Base-by-base conservation (phyloP, 2,113 vertebrate species). In the Perca flavescens region DNA sequence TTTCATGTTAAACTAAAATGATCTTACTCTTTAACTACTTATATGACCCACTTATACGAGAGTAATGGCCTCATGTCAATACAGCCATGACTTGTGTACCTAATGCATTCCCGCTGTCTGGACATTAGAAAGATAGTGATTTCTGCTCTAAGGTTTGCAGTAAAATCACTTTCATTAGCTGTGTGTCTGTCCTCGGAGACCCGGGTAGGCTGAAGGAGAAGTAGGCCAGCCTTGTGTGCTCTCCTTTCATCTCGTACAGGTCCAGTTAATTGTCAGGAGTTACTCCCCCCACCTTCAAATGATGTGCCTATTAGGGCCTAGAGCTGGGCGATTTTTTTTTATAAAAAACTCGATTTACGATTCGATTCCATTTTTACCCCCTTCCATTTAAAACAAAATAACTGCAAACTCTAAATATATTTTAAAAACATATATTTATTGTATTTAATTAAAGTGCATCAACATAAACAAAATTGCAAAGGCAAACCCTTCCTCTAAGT, bases 31-130 rank as follows among this genome's bases (percentile, higher is more conserved):
- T 40, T 9, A 9, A 40, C 40, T 2, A 40, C 71, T 68, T 63
- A 40, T 60, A 70, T 80, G 84, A 87, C 80, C 87, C 81, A 87
- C 56, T 84, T 88, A 83, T 31, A 31, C 15, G n/a, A 57, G 40
- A 22, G 53, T 69, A 74, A 78, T 52, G 46, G 22, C 8, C 6
- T 57, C 72, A 79, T 36, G 71, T 74, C 80, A 64, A 31, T 43
- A 22, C 58, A 57, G 28, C 61, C 16, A 50, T 13, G 14, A 62
- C 62, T 31, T 47, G n/a, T 70, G 16, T 54, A 80, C 49, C 43
- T 66, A 64, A 64, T 84, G 86, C 46, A 34, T 50, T 49, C 72
- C 74, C 2, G 11, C 75, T 65, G 47, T 73, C 28, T 56, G 63
- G 52, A 68, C 73, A 40, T 76, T 46, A 80, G 50, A 46, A 57